Evolutionary conservation across 2,113 vertebrate species (phyloP), one percentile per base, ranked within the genome.

Genomic region (Pampusana beccarii): DNA sequence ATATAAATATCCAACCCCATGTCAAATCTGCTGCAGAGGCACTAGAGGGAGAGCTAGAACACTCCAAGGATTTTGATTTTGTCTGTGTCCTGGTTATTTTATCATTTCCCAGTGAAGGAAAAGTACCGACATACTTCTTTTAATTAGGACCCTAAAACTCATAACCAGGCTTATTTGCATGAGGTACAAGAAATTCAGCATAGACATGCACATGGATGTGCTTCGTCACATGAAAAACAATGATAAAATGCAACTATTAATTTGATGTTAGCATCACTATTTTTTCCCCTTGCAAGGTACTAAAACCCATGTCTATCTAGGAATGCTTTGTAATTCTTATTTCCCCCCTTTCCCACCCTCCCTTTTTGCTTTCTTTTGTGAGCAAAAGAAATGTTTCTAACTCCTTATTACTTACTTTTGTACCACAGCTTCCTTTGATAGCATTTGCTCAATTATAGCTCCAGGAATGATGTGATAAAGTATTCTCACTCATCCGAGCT

Each of bases 21-120:
- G 36, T 83, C 36, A 70, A 50, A 48, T 44, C n/a, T 67, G 51
- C 64, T 66, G 7, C 28, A 80, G 60, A 42, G 46, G 34, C 92
- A 80, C 88, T 88, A 92, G 79, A 77, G 88, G 79, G 84, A 86
- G 78, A 65, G 26, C 58, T 38, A 62, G 88, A 95, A 48, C 79
- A 23, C 24, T 2, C 2, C 25, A 9, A 2, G 56, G 17, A 24
- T 40, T 75, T 36, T 36, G 46, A 62, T 62, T 80, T 86, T 42
- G 16, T 4, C 4, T 28, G 28, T 67, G 17, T 46, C 28, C 54
- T 29, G 2, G 3, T 46, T 46, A 54, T 54, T 73, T 80, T 33
- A 20, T 33, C 10, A 44, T 73, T 80, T 90, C 18, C 17, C 3
- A 0, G 4, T 0, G 10, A 79, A 48, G 56, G 18, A 67, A 25